These are phyloP conservation scores for Heterotilapia buettikoferi DNA, from an alignment of 2,113 vertebrate species.

Conservation along the genomic window DNA sequence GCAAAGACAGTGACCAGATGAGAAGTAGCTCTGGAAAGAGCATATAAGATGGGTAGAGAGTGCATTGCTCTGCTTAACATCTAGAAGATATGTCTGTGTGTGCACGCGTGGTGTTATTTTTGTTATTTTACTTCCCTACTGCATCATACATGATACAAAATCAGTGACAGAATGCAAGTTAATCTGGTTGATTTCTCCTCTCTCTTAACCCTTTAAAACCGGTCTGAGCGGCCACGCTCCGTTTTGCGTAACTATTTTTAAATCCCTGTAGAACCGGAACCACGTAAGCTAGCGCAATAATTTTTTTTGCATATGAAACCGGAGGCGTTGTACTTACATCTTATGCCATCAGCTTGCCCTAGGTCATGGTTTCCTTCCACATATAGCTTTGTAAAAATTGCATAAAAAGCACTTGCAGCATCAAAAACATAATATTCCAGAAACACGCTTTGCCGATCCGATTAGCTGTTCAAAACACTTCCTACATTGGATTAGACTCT, in stretches of 20 bases:
- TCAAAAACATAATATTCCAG: background rate
- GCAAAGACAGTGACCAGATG: background rate
- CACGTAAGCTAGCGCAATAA: background rate
- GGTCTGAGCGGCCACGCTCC: background rate
- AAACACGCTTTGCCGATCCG: background rate
- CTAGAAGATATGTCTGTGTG: background rate
- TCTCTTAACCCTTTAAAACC: background rate
- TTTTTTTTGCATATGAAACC: background rate
- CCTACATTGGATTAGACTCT: background rate
- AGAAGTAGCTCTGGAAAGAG: background rate
- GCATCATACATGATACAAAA: background rate
- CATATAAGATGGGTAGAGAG: background rate
- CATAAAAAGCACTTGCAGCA: background rate
- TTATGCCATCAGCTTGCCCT: background rate
- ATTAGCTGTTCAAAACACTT: background rate
- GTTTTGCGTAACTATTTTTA: background rate
- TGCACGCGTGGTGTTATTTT: background rate
- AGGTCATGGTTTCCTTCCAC: background rate
- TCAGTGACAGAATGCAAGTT: background rate
- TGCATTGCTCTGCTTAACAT: background rate
- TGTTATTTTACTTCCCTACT: background rate
- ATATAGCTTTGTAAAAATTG: background rate
- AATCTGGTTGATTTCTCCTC: background rate
- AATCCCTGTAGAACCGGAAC: background rate
- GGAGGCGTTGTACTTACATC: fast-evolving